Base-by-base conservation (phyloP, 2,888 invertebrate species). In the Balanococcus diminutus region DNA sequence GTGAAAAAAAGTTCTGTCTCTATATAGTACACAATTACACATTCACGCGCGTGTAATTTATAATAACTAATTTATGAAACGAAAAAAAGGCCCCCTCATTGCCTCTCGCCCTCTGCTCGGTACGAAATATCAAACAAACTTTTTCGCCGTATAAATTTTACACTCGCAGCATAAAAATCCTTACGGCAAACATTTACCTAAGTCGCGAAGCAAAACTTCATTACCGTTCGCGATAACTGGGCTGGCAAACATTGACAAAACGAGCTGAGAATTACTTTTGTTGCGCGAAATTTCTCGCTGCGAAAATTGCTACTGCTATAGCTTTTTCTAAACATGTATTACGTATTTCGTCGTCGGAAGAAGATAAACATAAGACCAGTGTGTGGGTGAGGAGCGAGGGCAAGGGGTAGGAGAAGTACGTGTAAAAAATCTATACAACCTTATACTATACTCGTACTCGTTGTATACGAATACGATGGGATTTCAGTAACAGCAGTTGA, bases 231-330 rank as follows among this genome's bases (percentile, higher is more conserved):
- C 61, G 61, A 67, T 67, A 67, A 67, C 61, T 22, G 61, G 61
- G 61, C 61, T 67, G 61, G 61, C 28, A 67, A 67, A 67, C 61
- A 67, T 67, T 67, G 22, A 67, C 61, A 67, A 67, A 67, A 67
- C 61, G 61, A 67, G 61, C 61, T 9, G 14, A 22, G 61, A 67
- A 67, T 67, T 67, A 67, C 61, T 22, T 67, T 67, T 67, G 61
- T 25, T 67, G 61, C 14, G 28, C 61, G 61, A 67, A 67, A 67
- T 28, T 67, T 11, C 25, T 5, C 51, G 51, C n/a, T 19, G 51
- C 51, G 19, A 51, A 51, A 51, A 51, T 51, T 51, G n/a, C 51
- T 51, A 28, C 61, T 28, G 61, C 4, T 25, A 19, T 2, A 19
- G 1, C 28, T 67, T 67, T 67, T 28, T 67, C 28, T 14, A 22